Evolutionary conservation across 1,140 invertebrate genomes (phyloP).

Genomic region (Chlorops oryzae): DNA sequence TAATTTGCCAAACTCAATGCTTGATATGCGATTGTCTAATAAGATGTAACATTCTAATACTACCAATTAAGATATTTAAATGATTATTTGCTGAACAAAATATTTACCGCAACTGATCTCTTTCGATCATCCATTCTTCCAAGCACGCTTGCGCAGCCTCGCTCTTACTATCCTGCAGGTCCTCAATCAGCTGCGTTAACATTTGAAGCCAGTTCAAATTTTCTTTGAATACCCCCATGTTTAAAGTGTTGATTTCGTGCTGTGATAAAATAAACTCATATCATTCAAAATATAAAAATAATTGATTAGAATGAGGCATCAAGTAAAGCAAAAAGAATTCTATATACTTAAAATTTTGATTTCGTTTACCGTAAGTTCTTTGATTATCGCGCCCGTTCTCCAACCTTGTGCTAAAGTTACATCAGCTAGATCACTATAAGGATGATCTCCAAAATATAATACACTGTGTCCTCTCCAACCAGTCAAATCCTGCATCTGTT

Average conservation of each 20-base stretch:
- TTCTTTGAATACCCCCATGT: conserved; percentile 75
- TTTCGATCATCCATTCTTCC: conserved; percentile 74
- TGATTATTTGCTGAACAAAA: no score
- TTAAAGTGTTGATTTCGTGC: conserved; percentile 89
- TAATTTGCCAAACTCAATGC: not conserved
- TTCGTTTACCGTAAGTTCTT: conserved; percentile 76
- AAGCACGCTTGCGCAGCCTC: conserved; percentile 63
- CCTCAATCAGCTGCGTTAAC: conserved; percentile 86
- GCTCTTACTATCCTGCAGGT: conserved; percentile 74
- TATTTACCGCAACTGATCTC: conserved; percentile 75
- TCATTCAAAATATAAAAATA: not conserved
- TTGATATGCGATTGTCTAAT: no score
- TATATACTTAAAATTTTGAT: no score
- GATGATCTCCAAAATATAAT: conserved; percentile 96
- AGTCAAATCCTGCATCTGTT: conserved; percentile 84
- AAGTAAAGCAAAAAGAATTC: conserved; percentile 3
- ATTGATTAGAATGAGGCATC: not conserved
- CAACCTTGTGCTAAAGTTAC: conserved; percentile 93
- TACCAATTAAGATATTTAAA: not conserved
- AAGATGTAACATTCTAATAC: no score
- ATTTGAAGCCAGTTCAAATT: conserved; percentile 90
- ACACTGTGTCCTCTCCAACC: conserved; percentile 89
- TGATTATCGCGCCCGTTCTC: conserved; percentile 97
- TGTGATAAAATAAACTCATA: conserved; percentile 53
- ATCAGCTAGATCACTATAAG: conserved; percentile 94